phyloP scores from a whole-genome alignment of 2,113 vertebrate species.

The Eudorcas thomsonii region DNA sequence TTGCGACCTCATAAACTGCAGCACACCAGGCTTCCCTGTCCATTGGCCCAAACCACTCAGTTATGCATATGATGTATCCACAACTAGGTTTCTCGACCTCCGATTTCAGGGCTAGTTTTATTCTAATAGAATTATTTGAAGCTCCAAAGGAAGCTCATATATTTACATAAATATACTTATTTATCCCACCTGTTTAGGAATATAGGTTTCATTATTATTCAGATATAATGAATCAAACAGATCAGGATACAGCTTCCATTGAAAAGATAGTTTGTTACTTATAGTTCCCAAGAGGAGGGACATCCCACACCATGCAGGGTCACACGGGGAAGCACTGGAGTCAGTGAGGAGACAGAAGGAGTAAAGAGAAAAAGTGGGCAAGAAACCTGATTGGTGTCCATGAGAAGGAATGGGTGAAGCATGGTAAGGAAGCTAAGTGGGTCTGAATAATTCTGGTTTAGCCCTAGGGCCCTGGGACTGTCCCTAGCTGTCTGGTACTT shows the following conservation, averaged over 20 bases:
- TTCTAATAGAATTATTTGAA: not conserved
- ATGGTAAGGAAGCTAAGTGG: not conserved
- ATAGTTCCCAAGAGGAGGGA: not conserved
- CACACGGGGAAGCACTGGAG: not conserved
- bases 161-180: not conserved
- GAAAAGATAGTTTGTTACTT: not conserved
- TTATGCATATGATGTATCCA: not conserved
- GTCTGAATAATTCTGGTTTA: not conserved
- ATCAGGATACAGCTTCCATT: not conserved
- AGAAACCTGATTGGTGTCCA: not conserved
- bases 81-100: not conserved
- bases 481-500: not conserved
- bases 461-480: not conserved
- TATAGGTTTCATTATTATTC: not conserved
- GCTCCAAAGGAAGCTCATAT: not conserved
- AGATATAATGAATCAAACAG: not conserved
- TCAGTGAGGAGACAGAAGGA: not conserved
- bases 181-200: not conserved
- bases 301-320: not conserved
- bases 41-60: not conserved
- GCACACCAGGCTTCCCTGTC: not conserved
- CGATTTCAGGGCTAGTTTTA: not conserved
- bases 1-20: not conserved
- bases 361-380: not conserved
- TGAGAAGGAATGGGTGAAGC: not conserved